Percentiles rank a stretch among this genome's conserved stretches.
phyloP scores from a whole-genome alignment of 2,113 vertebrate species.

The Oreotrochilus melanogaster region DNA sequence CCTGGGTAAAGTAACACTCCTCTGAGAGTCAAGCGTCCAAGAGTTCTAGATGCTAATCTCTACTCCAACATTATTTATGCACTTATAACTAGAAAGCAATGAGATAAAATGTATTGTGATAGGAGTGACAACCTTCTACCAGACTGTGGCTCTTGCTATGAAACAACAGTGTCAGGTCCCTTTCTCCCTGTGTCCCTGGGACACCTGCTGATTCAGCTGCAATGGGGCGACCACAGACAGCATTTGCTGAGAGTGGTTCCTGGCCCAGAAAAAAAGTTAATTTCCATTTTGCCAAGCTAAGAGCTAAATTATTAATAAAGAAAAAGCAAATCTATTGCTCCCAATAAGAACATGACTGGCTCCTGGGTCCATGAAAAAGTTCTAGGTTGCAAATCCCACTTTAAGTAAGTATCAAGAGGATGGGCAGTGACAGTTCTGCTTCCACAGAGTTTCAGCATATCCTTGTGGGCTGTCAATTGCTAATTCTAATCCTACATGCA shows the following conservation, averaged over 20 bases:
- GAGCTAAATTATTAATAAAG: background rate
- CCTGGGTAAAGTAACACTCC: background rate
- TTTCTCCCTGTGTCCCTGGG: background rate
- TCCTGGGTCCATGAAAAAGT: background rate
- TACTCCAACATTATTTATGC: background rate
- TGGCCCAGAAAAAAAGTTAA: background rate
- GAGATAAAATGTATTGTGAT: background rate
- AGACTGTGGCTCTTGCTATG: background rate
- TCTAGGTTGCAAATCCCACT: background rate
- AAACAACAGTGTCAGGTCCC: background rate
- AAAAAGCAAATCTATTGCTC: background rate
- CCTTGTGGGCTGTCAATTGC: background rate
- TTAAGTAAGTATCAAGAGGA: background rate
- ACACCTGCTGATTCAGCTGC: background rate
- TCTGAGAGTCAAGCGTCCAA: background rate
- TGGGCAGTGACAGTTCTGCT: background rate
- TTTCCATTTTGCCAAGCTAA: background rate
- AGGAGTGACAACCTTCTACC: background rate
- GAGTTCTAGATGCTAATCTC: background rate
- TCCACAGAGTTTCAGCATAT: background rate
- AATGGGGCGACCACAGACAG: background rate
- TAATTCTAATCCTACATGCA: background rate
- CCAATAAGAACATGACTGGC: background rate
- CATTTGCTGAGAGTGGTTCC: background rate
- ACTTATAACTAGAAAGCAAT: background rate